Base-by-base conservation (phyloP, 2,888 invertebrate genomes). In the Hanleya hanleyi region DNA sequence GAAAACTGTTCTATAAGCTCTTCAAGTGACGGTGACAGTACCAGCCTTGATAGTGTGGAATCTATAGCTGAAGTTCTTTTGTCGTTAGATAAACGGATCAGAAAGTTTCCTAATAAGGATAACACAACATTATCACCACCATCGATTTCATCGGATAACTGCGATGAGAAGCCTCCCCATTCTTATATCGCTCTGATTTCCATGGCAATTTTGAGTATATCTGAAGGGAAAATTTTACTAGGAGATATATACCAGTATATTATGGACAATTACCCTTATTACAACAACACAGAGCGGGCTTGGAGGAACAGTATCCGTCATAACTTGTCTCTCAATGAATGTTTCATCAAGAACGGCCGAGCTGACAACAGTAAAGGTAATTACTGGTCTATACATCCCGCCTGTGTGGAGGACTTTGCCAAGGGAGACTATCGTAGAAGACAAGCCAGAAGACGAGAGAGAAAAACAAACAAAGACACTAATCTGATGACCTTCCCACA, bases 311-410 rank as follows among this genome's bases (percentile, higher is more conserved):
- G 87, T 62, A 86, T 89, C 36, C 82, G 89, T 12, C 89, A 89
- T 69, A 89, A 89, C 70, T 79, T 89, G 22, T 86, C 86, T 6
- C 78, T 89, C 9, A 89, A 89, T 70, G 89, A 89, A 71, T 89
- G 89, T 70, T 89, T 89, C 73, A 80, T 89, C 35, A 89, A 89
- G 72, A 81, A 77, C 15, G 89, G 88, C 1, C 73, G 89, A 15
- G 84, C 87, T 5, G 88, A 86, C 0, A 99, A 98, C 90, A 99
- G 98, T 0, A 97, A 99, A 90, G 98, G 98, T 0, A 97, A 98
- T 89, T 99, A 97, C 88, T 99, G 99, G 99, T 97, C 98, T 9
- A 97, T 99, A 70, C 98, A 99, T 90, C 98, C 98, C 0, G 98
- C 98, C 0, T 98, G 98, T 89, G 92, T 97, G 29, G 97, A 97